These are phyloP conservation scores for Lepidonotus clava DNA, from an alignment of 2,888 invertebrate genomes.

Conservation along the genomic window DNA sequence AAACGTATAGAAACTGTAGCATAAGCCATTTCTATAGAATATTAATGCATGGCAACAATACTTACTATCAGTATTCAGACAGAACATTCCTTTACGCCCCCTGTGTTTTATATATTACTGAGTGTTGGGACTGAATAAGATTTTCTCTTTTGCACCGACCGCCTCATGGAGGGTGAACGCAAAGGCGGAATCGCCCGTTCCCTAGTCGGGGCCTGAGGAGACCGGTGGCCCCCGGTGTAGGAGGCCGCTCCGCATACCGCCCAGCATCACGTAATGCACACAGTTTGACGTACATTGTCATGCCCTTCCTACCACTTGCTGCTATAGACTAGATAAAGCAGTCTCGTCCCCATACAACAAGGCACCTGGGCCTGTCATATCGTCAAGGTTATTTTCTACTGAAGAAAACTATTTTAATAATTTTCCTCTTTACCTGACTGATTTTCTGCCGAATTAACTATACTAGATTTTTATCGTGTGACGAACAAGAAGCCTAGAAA, in stretches of 20 bases:
- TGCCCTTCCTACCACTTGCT: background rate
- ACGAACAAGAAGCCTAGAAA: too few relatives aligned
- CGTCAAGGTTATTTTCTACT: too few relatives aligned
- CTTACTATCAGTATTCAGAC: background rate
- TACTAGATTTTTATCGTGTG: too few relatives aligned
- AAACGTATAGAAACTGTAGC: too few relatives aligned
- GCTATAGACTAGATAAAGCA: background rate
- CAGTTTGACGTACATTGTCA: slow-evolving; percentile 43
- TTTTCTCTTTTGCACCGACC: slow-evolving; percentile 48
- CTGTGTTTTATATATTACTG: background rate
- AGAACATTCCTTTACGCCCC: background rate
- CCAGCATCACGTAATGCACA: slow-evolving; percentile 53
- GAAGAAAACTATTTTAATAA: too few relatives aligned
- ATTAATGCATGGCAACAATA: background rate
- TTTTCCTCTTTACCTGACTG: too few relatives aligned
- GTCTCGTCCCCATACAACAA: too few relatives aligned
- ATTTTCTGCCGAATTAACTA: too few relatives aligned
- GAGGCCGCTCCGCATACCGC: background rate
- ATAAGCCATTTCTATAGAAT: too few relatives aligned
- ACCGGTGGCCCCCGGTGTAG: background rate
- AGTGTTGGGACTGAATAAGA: slow-evolving; percentile 41
- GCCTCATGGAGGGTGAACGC: slow-evolving; percentile 37
- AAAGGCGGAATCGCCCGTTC: background rate
- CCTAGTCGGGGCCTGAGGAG: background rate
- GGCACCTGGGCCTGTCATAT: too few relatives aligned